Percentiles rank a stretch among this genome's conserved stretches.
These are phyloP conservation scores for Darevskia nairensis DNA, from an alignment of 2,797 vertebrate species.

Conservation along the genomic window DNA sequence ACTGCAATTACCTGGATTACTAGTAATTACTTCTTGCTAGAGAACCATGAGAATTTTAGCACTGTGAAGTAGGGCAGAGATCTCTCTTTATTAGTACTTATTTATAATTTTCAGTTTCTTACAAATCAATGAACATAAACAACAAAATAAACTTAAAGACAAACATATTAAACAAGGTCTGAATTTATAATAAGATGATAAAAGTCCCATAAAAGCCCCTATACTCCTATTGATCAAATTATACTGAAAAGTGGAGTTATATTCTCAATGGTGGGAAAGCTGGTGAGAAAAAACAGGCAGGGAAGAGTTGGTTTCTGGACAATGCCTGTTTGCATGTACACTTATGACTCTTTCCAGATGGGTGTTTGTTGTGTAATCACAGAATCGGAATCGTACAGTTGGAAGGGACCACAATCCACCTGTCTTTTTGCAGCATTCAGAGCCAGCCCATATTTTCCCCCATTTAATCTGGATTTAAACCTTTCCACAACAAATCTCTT, in stretches of 20 bases:
- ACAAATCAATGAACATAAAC: background rate
- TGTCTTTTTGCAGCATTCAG: too few relatives aligned
- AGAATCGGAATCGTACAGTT: too few relatives aligned
- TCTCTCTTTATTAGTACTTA: background rate
- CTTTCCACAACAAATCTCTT: too few relatives aligned
- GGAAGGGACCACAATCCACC: too few relatives aligned
- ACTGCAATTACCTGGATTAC: background rate
- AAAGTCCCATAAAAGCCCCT: background rate
- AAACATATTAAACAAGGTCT: slow-evolving; percentile 2
- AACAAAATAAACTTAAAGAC: background rate
- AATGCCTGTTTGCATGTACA: too few relatives aligned
- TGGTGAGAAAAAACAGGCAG: background rate
- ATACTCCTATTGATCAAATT: background rate
- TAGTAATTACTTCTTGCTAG: background rate
- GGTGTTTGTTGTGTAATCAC: too few relatives aligned
- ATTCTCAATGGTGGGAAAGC: background rate
- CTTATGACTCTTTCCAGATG: too few relatives aligned
- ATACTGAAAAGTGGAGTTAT: too few relatives aligned
- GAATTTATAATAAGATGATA: background rate
- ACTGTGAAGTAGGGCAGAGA: background rate
- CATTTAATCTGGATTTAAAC: too few relatives aligned
- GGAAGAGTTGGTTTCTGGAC: background rate
- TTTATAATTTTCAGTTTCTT: background rate
- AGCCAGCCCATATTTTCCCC: too few relatives aligned
- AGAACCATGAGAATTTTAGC: background rate